These are phyloP conservation scores for Cryptomyrus ogoouensis DNA, from an alignment of 2,113 vertebrate species.

Conservation along the genomic window DNA sequence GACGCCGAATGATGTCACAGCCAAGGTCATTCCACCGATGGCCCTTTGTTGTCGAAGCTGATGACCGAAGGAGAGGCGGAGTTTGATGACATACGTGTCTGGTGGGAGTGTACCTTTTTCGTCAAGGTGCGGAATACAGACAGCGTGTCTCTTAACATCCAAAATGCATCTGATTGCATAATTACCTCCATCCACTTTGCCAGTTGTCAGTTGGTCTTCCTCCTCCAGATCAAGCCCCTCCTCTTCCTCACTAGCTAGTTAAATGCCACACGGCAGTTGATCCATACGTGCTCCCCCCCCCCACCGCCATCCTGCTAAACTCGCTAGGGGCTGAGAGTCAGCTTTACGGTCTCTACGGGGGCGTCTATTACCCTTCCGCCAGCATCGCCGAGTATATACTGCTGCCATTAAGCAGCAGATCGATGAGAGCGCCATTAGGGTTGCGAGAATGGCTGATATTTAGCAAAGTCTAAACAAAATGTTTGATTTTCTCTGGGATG, in stretches of 20 bases:
- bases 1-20: constrained; percentile 95
- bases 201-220: constrained; percentile 23
- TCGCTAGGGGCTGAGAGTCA: constrained; percentile 45
- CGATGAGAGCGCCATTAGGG: constrained; percentile 98
- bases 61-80: constrained; percentile 69
- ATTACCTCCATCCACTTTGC: constrained; percentile 15
- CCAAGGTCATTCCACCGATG: constrained; percentile 97
- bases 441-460: constrained; percentile 94
- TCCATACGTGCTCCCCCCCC: constrained; percentile 1
- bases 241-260: constrained; percentile 13
- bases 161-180: constrained; percentile 27
- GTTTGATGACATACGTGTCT: constrained; percentile 56
- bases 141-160: not conserved
- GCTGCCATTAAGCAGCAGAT: constrained; percentile 87
- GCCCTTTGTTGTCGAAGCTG: constrained; percentile 95
- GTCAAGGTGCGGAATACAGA: not conserved
- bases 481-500: constrained; percentile 91
- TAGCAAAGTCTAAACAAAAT: constrained; percentile 93
- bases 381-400: constrained; percentile 95
- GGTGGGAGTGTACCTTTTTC: not conserved
- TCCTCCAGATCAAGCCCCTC: constrained; percentile 50
- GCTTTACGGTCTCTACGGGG: constrained; percentile 87
- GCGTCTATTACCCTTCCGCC: constrained; percentile 95
- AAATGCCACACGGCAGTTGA: not conserved
- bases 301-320: constrained; percentile 34